Conservation (phyloP, 2,888 invertebrate genomes). For the Acanthosepion lycidas region DNA sequence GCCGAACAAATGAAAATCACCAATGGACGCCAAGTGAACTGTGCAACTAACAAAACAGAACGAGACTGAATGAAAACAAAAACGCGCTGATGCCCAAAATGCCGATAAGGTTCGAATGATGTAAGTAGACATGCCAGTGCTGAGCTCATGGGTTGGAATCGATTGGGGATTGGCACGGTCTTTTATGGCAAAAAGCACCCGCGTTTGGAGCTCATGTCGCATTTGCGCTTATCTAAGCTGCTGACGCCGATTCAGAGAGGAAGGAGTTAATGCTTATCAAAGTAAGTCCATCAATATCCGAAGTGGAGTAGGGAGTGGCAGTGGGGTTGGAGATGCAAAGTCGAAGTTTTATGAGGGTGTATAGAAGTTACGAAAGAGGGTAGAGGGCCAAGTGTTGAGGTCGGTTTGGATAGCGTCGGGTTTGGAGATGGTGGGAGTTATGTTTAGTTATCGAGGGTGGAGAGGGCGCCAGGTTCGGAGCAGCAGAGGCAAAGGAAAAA, state of each 20-base stretch:
- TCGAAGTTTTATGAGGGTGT: slow-evolving; percentile 20
- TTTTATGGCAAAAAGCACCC: background rate
- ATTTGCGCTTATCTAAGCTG: slow-evolving; percentile 5
- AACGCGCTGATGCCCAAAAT: background rate
- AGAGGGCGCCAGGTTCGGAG: background rate
- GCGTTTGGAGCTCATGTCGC: background rate
- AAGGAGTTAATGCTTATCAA: background rate
- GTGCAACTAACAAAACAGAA: background rate
- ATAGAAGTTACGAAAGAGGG: background rate
- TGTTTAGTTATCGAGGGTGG: background rate
- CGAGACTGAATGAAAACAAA: slow-evolving; percentile 4
- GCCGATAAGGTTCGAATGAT: slow-evolving; percentile 23
- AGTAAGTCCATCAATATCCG: background rate
- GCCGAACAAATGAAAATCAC: background rate
- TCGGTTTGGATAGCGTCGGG: background rate
- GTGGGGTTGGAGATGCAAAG: background rate
- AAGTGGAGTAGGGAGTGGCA: background rate
- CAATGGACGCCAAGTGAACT: background rate
- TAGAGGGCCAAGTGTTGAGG: background rate
- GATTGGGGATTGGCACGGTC: background rate
- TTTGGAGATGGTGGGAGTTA: background rate
- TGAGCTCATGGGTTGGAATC: background rate
- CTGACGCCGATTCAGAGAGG: background rate
- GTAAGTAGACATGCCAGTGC: slow-evolving; percentile 20
- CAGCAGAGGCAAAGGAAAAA: background rate